Evolutionary conservation across 2,113 vertebrate species (phyloP).

Genomic region (Himantopus leucocephalus): DNA sequence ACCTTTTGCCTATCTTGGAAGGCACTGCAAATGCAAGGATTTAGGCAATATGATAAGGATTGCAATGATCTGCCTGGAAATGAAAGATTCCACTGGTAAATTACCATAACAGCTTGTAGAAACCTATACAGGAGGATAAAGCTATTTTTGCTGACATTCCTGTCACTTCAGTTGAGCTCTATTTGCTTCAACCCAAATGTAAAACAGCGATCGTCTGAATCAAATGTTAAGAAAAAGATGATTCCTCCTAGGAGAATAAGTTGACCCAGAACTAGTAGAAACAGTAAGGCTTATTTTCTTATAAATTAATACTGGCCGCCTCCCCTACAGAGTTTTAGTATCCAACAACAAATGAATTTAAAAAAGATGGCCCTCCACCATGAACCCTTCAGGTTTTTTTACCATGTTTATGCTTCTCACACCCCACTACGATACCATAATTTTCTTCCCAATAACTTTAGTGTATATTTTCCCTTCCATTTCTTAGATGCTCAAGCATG

Average conservation of each 20-base stretch:
- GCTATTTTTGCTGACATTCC: neutral
- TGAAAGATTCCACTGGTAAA: neutral
- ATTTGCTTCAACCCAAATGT: neutral
- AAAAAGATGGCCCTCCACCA: neutral
- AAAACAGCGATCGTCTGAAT: neutral
- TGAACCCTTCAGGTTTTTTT: neutral
- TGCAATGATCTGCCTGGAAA: neutral
- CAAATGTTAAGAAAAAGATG: neutral
- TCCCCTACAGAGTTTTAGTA: neutral
- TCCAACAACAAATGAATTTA: neutral
- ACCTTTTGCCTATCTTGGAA: neutral
- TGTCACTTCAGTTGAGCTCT: neutral
- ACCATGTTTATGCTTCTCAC: neutral
- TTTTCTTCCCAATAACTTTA: neutral
- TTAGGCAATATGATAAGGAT: neutral
- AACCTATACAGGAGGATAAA: neutral
- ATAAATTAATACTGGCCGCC: neutral
- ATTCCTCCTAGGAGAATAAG: neutral
- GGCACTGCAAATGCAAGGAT: neutral
- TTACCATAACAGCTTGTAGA: neutral
- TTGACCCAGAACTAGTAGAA: neutral
- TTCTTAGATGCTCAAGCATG: neutral
- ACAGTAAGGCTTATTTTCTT: neutral
- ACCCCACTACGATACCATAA: neutral
- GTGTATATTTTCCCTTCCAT: neutral